Conservation (phyloP, 2,888 invertebrate genomes). For the Scaptomyza tumidula region DNA sequence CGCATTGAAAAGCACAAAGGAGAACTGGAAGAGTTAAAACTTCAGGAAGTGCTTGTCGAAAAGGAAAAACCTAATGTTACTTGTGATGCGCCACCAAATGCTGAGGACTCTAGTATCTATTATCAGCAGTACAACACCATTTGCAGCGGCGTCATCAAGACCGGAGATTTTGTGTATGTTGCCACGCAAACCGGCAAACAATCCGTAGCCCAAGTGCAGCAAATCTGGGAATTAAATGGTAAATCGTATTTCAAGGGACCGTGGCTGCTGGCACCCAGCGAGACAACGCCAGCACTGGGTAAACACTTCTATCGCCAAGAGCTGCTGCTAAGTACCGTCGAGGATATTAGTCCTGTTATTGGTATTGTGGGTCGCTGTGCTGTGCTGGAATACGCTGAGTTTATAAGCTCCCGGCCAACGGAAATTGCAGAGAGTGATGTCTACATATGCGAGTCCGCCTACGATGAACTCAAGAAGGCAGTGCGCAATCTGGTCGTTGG, state of each 20-base stretch:
- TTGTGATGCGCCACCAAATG: conserved; percentile 87
- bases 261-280: conserved; percentile 94
- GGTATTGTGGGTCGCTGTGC: conserved; percentile 96
- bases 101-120: conserved; percentile 92
- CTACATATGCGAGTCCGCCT: conserved; percentile 95
- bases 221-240: conserved; percentile 97
- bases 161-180: conserved; percentile 97
- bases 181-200: conserved; percentile 95
- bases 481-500: conserved; percentile 89
- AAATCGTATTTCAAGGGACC: conserved; percentile 97
- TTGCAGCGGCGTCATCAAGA: conserved; percentile 92
- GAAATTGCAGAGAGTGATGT: conserved; percentile 97
- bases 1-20: conserved; percentile 95
- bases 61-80: conserved; percentile 95
- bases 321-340: conserved; percentile 94
- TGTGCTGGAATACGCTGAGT: conserved; percentile 95
- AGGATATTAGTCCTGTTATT: conserved; percentile 95
- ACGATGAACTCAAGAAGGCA: conserved; percentile 93
- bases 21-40: conserved; percentile 93
- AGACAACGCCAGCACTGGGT: conserved; percentile 92
- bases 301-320: conserved; percentile 97
- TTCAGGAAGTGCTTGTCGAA: conserved; percentile 92
- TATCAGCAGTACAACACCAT: conserved; percentile 97
- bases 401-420: conserved; percentile 94
- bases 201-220: conserved; percentile 96